Evolutionary conservation across 2,888 invertebrate genomes (phyloP).

Genomic region (Diachrysia chrysitis): DNA sequence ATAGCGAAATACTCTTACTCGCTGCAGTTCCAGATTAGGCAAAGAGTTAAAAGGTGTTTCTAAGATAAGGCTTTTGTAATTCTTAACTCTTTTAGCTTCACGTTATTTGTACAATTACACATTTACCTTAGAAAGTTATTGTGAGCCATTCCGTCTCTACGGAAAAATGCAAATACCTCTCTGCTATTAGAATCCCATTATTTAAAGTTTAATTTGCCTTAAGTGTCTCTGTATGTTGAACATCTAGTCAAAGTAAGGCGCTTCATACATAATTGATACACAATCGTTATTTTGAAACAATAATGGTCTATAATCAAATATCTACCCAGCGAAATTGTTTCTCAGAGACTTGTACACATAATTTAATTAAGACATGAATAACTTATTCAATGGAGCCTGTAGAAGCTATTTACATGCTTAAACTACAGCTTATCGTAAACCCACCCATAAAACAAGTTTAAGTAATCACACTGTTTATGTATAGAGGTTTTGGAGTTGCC

Average conservation of each 20-base stretch:
- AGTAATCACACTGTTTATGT: conserved; percentile 25
- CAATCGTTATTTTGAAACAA: neutral
- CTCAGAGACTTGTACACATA: conserved; percentile 26
- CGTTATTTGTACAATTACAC: too few species aligned
- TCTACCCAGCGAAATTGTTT: neutral
- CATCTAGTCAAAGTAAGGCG: neutral
- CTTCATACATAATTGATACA: neutral
- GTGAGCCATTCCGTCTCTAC: too few species aligned
- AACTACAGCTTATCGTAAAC: conserved; percentile 41
- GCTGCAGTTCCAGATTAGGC: too few species aligned
- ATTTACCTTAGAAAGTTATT: too few species aligned
- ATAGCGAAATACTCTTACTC: neutral
- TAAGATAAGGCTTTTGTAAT: too few species aligned
- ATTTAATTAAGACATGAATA: conserved; percentile 21
- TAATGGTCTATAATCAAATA: neutral
- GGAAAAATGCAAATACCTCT: too few species aligned
- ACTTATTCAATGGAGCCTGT: conserved; percentile 18
- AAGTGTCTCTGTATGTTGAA: too few species aligned
- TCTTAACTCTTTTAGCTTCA: too few species aligned
- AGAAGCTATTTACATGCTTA: conserved; percentile 31
- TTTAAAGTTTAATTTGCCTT: too few species aligned
- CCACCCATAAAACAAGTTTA: conserved; percentile 39
- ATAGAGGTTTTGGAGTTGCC: conserved; percentile 28
- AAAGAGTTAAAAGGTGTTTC: too few species aligned
- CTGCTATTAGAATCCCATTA: too few species aligned